Evolutionary conservation across 2,888 invertebrate genomes (phyloP).

Genomic region (Agrotis exclamationis): DNA sequence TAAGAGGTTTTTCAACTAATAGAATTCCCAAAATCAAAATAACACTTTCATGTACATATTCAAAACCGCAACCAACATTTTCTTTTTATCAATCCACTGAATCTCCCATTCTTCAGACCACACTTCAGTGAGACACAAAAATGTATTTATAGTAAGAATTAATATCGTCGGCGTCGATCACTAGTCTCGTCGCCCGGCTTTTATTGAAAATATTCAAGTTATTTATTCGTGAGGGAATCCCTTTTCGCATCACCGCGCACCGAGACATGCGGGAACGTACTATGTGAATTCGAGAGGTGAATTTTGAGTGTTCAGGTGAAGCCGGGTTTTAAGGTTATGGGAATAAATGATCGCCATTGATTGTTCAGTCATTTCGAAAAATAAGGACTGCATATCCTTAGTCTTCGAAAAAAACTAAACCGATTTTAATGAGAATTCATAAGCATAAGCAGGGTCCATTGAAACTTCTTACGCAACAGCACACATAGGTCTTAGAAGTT

Average conservation of each 20-base stretch:
- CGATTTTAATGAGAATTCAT: no score
- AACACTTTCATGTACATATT: neutral
- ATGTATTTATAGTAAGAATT: conserved; percentile 47
- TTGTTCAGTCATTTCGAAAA: no score
- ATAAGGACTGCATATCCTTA: no score
- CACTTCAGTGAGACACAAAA: conserved; percentile 43
- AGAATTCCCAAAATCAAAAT: neutral
- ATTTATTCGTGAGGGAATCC: conserved; percentile 67
- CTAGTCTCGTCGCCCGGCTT: conserved; percentile 52
- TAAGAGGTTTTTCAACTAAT: no score
- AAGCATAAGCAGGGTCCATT: no score
- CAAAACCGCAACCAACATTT: conserved; percentile 1
- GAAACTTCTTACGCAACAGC: no score
- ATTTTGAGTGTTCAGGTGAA: neutral
- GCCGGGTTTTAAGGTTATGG: neutral
- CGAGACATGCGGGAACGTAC: conserved; percentile 39
- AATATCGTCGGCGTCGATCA: conserved; percentile 58
- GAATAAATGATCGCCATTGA: no score
- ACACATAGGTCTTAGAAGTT: no score
- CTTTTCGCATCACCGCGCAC: conserved; percentile 47
- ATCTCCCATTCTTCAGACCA: conserved; percentile 12
- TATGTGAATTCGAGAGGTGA: conserved; percentile 27
- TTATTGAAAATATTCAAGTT: conserved; percentile 71
- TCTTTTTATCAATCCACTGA: conserved; percentile 18
- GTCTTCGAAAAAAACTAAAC: no score